These are phyloP conservation scores for Cassiopea andromeda DNA, from an alignment of 30 jellyfish, hydroid and myxozoan species.

Conservation along the genomic window DNA sequence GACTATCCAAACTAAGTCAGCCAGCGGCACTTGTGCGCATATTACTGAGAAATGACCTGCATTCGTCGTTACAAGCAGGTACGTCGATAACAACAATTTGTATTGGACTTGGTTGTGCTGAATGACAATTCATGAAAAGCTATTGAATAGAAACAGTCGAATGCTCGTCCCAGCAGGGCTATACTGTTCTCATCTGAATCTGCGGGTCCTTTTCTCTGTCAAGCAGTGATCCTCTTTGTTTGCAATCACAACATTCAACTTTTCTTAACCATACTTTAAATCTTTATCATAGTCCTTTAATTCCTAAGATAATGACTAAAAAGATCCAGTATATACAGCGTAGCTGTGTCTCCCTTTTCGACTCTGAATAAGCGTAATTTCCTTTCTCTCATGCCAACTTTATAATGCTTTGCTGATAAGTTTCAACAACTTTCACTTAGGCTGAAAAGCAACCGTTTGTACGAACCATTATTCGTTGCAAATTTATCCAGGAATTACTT, in stretches of 20 bases:
- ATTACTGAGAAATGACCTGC: conserved; percentile 5
- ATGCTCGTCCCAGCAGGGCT: conserved; percentile 63
- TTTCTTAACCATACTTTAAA: conserved; percentile 20
- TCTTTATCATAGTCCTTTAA: conserved; percentile 29
- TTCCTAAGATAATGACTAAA: conserved; percentile 35
- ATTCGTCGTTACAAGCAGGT: conserved; percentile 32
- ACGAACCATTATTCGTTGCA: not conserved
- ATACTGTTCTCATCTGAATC: conserved; percentile 43
- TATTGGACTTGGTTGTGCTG: conserved; percentile 34
- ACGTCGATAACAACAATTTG: conserved; percentile 20
- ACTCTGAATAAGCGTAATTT: not conserved
- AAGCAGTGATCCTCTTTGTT: conserved; percentile 64
- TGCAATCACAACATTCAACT: conserved; percentile 33
- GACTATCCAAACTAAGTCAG: conserved; percentile 27
- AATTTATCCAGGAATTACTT: not conserved
- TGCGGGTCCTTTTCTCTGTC: conserved; percentile 49
- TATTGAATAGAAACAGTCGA: conserved; percentile 25
- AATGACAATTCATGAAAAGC: conserved; percentile 33
- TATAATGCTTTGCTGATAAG: not conserved
- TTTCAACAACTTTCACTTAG: not conserved
- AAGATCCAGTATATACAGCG: not conserved
- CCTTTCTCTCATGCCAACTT: not conserved
- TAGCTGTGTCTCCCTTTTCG: conserved; percentile 1
- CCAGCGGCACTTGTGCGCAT: conserved; percentile 36
- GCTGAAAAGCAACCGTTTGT: not conserved